Evolutionary conservation across 2,888 invertebrate species (phyloP).

Genomic region (Nomada ferruginata): DNA sequence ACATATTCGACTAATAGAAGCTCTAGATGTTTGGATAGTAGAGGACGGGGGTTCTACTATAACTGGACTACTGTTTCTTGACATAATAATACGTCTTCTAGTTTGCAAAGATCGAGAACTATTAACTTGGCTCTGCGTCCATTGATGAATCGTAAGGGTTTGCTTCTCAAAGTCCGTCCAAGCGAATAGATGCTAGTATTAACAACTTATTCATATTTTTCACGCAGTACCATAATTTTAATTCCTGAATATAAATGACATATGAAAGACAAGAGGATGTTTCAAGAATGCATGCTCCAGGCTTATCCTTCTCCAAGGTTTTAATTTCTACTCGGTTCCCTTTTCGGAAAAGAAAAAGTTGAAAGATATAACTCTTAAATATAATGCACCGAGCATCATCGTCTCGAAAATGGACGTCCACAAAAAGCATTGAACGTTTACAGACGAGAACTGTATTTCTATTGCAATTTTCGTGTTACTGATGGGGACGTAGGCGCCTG

Average conservation of each 20-base stretch:
- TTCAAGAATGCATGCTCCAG: too few species aligned
- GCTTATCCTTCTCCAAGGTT: too few species aligned
- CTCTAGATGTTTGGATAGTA: too few species aligned
- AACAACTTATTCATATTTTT: too few species aligned
- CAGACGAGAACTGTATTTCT: constrained; percentile 40
- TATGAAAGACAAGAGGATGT: background rate
- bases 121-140: background rate
- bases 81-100: constrained; percentile 2
- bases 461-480: constrained; percentile 48
- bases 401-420: too few species aligned
- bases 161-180: background rate
- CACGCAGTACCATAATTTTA: too few species aligned
- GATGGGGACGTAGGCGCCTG: constrained; percentile 69
- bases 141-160: background rate
- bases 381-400: too few species aligned
- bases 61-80: background rate
- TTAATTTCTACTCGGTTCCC: background rate
- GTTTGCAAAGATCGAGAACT: background rate
- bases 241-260: background rate
- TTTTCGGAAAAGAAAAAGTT: too few species aligned
- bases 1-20: background rate
- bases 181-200: background rate
- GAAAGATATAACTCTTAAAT: too few species aligned
- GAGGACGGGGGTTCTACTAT: background rate
- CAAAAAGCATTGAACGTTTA: constrained; percentile 16